Evolutionary conservation across 2,797 vertebrate species (phyloP), one percentile per base, ranked within the genome.

Genomic region (Halcyon smyrnensis): DNA sequence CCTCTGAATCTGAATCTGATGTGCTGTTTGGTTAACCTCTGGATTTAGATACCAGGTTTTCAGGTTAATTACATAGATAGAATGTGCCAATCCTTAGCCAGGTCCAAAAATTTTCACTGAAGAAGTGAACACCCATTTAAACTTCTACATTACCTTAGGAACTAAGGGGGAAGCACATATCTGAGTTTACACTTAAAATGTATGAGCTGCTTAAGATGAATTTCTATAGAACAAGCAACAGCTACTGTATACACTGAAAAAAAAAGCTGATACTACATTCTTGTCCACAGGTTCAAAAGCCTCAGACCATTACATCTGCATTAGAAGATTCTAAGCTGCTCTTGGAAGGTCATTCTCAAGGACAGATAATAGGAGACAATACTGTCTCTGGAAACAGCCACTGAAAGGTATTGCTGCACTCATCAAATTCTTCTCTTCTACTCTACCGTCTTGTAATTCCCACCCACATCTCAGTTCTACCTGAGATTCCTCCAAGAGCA

Each of bases 151-250:
- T 32, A 23, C 7, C 16, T 50, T n/a, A 50, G 24, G 9, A 57
- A 71, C 8, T 56, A 18, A 37, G 32, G 36, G 71, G 71, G 27
- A 65, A 65, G 11, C 9, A 53, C 1, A 9, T 8, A 7, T n/a
- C 24, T 28, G 25, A 24, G 7, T 28, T 46, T 50, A 7, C 12
- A 46, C 0, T 0, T 59, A 25, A 8, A 74, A 16, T 48, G 27
- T 27, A n/a, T 36, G 7, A 46, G 12, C n/a, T 51, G 13, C 19
- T 20, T 48, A 57, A 46, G 39, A 14, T 28, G n/a, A 56, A 75
- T 64, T 68, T 80, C 36, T 34, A 7, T 34, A 53, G 17, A 79
- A 64, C 7, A 51, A 65, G 16, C 5, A 48, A 57, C 12, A 62
- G 8, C 15, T 65, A 25, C 36, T 46, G 19, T 19, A 64, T 30